Evolutionary conservation across 1,140 invertebrate genomes (phyloP), one percentile per base, ranked within the genome.

Genomic region (Drosophila kurseongensis): DNA sequence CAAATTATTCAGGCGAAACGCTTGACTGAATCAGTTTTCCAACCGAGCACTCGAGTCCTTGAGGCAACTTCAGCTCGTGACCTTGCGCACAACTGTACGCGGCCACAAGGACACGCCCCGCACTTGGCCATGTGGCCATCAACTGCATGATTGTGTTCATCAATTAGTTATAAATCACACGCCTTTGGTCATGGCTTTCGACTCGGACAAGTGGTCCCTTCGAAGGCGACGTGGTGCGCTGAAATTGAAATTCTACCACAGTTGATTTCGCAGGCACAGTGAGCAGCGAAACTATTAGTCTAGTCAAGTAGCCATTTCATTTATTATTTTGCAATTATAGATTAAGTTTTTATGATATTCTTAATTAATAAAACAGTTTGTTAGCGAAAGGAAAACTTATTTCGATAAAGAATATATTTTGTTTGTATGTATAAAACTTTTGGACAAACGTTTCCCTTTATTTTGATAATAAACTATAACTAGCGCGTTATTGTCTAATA

Each of bases 111-210:
- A 61, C 36, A 35, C 29, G 29, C 44, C 74, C 48, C 69, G 66
- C 78, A 58, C 44, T 67, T 35, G 47, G 44, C 41, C 41, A 55
- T 72, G 60, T 72, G 62, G 57, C 68, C 54, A 74, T 58, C 68
- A 74, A 62, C 73, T 85, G 73, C 78, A 74, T 60, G 72, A 80
- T 84, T 85, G 72, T 80, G 81, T 80, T 85, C 81, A 81, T 85
- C 78, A 85, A 85, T 85, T 85, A 86, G 81, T 86, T 85, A 80
- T 81, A 81, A 85, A 85, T 85, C 81, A 85, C 60, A 86, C 74
- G 78, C 68, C 44, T 58, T 65, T 50, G 56, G 47, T 29, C 44
- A 47, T 50, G 41, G 42, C 44, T 57, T 32, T 73, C 55, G 38
- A 52, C 47, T 45, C 47, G 68, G 54, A 58, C 54, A 58, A 60